Conservation (phyloP, 1,140 invertebrate species). For the Diorhabda elongata region DNA sequence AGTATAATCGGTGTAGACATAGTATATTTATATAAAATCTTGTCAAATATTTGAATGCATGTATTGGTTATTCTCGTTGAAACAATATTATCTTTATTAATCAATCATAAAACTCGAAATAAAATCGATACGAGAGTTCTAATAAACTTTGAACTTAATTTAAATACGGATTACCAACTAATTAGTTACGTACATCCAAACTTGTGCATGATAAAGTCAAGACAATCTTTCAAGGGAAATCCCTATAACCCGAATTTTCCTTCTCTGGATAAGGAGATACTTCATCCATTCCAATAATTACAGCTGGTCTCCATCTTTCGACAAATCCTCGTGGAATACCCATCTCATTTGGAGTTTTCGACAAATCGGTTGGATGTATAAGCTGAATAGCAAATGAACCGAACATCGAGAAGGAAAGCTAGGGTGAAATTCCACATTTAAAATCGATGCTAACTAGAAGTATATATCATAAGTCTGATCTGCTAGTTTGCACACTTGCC, state of each 20-base stretch:
- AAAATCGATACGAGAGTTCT: not conserved
- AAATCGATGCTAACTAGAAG: not conserved
- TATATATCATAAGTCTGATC: not conserved
- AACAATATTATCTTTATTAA: not conserved
- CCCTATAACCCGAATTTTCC: constrained; percentile 1
- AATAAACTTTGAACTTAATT: not conserved
- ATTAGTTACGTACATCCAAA: not conserved
- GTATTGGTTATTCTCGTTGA: too few relatives aligned
- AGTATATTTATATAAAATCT: too few relatives aligned
- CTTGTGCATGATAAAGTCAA: not conserved
- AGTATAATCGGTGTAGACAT: too few relatives aligned
- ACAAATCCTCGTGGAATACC: constrained; percentile 1
- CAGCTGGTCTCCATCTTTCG: constrained; percentile 1
- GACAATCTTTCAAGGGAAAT: not conserved
- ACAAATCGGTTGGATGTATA: not conserved
- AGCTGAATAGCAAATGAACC: constrained; percentile 2
- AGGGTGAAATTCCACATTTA: not conserved
- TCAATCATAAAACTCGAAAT: not conserved
- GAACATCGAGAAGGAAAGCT: not conserved
- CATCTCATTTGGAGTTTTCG: not conserved
- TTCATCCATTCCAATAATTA: not conserved
- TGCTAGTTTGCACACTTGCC: not conserved
- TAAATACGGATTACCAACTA: not conserved
- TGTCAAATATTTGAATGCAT: too few relatives aligned
- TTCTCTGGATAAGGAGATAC: constrained; percentile 2